phyloP scores from a whole-genome alignment of 2,888 invertebrate species.

The Drosophila neutralis region DNA sequence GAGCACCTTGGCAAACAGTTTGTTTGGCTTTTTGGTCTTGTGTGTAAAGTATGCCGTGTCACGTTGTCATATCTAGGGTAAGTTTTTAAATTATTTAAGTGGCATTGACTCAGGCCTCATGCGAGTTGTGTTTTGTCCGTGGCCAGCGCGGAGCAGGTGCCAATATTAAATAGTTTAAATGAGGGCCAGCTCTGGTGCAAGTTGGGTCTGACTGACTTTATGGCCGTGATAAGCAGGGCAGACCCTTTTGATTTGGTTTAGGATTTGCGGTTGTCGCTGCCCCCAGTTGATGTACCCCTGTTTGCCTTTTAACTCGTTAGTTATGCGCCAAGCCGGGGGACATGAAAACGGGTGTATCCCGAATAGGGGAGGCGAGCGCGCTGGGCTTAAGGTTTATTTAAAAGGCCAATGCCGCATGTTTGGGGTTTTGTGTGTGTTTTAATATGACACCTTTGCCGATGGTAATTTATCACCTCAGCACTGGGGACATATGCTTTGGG shows the following conservation, averaged over 20 bases:
- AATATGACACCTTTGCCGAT: constrained; percentile 80
- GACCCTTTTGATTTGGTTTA: constrained; percentile 79
- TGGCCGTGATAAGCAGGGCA: constrained; percentile 77
- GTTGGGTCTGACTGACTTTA: constrained; percentile 64
- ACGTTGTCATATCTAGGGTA: constrained; percentile 29
- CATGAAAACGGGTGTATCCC: constrained; percentile 17
- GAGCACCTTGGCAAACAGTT: background rate
- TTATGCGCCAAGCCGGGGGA: constrained; percentile 62
- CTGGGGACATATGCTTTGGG: constrained; percentile 69
- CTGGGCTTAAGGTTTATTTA: constrained; percentile 76
- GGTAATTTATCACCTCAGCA: constrained; percentile 79
- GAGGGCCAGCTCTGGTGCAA: constrained; percentile 31
- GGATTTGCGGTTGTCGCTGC: constrained; percentile 74
- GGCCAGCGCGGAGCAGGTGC: constrained; percentile 60
- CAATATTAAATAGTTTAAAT: constrained; percentile 77
- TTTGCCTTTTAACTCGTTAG: constrained; percentile 75
- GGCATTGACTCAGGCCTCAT: constrained; percentile 30
- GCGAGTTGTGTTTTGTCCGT: constrained; percentile 7
- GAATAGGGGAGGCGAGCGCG: constrained; percentile 9
- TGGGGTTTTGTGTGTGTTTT: constrained; percentile 76
- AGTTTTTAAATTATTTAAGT: constrained; percentile 67
- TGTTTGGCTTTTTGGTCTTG: background rate
- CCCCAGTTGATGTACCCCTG: constrained; percentile 35
- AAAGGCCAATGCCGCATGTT: constrained; percentile 78
- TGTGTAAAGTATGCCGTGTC: constrained; percentile 15